These are phyloP conservation scores for Zeus faber DNA, from an alignment of 2,113 vertebrate species.

Conservation along the genomic window DNA sequence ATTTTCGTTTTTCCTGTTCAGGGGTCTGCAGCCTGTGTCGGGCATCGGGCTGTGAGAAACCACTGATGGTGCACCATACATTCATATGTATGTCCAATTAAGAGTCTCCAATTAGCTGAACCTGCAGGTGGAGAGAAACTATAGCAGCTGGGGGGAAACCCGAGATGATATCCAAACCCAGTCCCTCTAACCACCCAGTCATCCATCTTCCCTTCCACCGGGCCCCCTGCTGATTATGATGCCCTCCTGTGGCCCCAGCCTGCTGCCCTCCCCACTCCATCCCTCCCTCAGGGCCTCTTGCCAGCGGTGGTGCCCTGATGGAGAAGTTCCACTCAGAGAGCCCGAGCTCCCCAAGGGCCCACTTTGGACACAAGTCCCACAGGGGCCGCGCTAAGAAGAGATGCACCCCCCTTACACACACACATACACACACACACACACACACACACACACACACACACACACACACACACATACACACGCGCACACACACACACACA, in stretches of 20 bases:
- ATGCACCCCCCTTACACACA: constrained; percentile 8
- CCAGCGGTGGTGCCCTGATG: constrained; percentile 18
- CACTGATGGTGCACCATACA: too few species aligned
- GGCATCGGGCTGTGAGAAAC: too few species aligned
- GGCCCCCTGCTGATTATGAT: constrained; percentile 38
- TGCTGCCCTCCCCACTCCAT: background rate
- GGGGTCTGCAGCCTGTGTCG: too few species aligned
- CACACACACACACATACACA: background rate
- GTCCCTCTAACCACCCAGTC: too few species aligned
- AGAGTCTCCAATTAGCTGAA: too few species aligned
- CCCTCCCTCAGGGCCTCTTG: constrained; percentile 32
- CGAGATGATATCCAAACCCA: too few species aligned
- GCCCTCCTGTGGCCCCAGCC: background rate
- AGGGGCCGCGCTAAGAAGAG: constrained; percentile 32
- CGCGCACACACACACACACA: background rate
- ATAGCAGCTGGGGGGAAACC: too few species aligned
- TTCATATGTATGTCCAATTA: too few species aligned
- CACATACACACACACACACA: constrained; percentile 5
- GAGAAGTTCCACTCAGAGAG: constrained; percentile 57
- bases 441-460: background rate
- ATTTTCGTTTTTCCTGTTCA: too few species aligned
- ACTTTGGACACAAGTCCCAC: constrained; percentile 40
- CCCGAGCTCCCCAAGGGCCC: constrained; percentile 44
- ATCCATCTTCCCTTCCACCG: constrained; percentile 18
- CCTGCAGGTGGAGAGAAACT: too few species aligned